Conservation (phyloP, 2,113 vertebrate genomes). For the Cettia cetti region DNA sequence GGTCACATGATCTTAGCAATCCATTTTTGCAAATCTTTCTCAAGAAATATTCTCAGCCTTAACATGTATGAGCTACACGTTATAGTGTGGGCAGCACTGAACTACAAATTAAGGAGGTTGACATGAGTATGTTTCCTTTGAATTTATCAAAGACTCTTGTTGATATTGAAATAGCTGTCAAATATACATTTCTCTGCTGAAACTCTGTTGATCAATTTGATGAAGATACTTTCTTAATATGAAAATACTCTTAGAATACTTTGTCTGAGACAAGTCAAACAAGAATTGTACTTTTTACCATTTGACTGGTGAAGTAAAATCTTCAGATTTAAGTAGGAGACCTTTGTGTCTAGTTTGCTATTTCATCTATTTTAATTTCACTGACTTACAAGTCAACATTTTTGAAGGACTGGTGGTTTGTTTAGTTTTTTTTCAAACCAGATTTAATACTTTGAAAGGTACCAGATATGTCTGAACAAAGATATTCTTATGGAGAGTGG, state of each 20-base stretch:
- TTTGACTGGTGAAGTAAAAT: background rate
- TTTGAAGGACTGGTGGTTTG: background rate
- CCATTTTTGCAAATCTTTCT: background rate
- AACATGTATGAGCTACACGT: fast-evolving
- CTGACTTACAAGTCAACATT: background rate
- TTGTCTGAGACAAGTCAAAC: background rate
- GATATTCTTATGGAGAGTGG: background rate
- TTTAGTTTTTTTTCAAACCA: background rate
- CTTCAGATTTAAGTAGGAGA: background rate
- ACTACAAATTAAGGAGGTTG: background rate
- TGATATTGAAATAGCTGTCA: background rate
- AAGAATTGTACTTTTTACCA: background rate
- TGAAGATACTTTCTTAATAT: background rate
- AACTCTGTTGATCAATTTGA: background rate
- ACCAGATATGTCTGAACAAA: background rate
- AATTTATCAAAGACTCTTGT: background rate
- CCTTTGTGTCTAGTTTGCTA: background rate
- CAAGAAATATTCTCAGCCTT: background rate
- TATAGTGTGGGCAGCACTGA: background rate
- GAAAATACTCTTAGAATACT: background rate
- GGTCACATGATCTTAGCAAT: background rate
- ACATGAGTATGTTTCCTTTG: background rate
- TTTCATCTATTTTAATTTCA: background rate
- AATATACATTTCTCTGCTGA: background rate
- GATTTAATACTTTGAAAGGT: background rate